These are phyloP conservation scores for Scomber colias DNA, from an alignment of 2,113 vertebrate species.

Conservation along the genomic window DNA sequence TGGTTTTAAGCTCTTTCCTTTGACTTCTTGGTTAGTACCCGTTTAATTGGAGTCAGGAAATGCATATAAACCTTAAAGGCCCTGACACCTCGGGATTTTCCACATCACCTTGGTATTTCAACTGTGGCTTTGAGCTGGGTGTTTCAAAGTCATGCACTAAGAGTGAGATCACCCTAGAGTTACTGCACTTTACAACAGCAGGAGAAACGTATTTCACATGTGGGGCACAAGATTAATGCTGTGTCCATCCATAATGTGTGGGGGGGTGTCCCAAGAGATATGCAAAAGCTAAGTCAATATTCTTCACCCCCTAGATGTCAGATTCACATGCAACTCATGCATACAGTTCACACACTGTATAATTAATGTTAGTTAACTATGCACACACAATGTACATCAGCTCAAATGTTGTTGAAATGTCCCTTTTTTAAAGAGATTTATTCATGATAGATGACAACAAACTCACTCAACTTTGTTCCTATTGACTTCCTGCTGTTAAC, in stretches of 20 bases:
- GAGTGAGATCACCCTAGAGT: conserved; percentile 64
- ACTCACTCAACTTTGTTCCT: conserved; percentile 34
- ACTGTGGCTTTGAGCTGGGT: conserved; percentile 15
- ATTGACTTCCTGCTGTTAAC: conserved; percentile 49
- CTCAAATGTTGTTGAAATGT: conserved; percentile 4
- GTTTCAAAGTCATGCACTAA: conserved; percentile 46
- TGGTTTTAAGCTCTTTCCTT: conserved; percentile 8
- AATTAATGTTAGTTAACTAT: background rate
- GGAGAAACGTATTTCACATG: conserved; percentile 63
- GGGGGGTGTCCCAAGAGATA: conserved; percentile 62
- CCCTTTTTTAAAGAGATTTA: conserved; percentile 22
- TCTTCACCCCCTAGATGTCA: conserved; percentile 61
- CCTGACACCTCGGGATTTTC: conserved; percentile 42
- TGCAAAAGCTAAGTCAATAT: conserved; percentile 56
- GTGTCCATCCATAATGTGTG: conserved; percentile 44
- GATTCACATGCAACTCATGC: conserved; percentile 39
- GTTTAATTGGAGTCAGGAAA: conserved; percentile 29
- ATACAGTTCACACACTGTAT: conserved; percentile 28
- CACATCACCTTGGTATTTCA: conserved; percentile 46
- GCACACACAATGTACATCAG: background rate
- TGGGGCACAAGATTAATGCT: conserved; percentile 68
- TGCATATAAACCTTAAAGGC: conserved; percentile 31
- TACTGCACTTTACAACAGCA: conserved; percentile 21
- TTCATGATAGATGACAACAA: conserved; percentile 34
- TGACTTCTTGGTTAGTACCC: conserved; percentile 4